A percentile compares a stretch with the other conserved stretches of the same genome.
These are phyloP conservation scores for Polyodon spathula DNA, from an alignment of 2,113 vertebrate genomes.

Conservation along the genomic window DNA sequence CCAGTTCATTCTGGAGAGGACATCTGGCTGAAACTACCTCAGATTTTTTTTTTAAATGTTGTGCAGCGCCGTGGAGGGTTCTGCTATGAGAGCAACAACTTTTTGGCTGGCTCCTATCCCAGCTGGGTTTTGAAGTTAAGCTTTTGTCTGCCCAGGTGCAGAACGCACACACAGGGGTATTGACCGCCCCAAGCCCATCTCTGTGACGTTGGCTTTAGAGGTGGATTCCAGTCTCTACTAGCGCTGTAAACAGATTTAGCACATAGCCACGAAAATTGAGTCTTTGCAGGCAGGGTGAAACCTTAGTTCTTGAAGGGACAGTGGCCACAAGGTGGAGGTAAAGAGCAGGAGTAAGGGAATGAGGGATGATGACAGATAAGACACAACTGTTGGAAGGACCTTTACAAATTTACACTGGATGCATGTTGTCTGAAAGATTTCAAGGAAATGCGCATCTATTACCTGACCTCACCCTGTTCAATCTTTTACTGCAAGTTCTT, in stretches of 20 bases:
- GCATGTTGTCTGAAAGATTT: conserved; percentile 46
- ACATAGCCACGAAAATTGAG: conserved; percentile 43
- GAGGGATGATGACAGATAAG: conserved; percentile 3
- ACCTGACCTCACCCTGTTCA: conserved; percentile 53
- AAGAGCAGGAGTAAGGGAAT: background rate
- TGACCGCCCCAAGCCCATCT: conserved; percentile 57
- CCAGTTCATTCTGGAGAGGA: conserved; percentile 48
- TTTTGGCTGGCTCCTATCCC: conserved; percentile 53
- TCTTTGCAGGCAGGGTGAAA: conserved; percentile 26
- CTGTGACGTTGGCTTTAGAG: conserved; percentile 52
- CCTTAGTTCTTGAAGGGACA: conserved; percentile 34
- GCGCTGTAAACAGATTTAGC: conserved; percentile 40
- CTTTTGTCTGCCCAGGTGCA: conserved; percentile 48
- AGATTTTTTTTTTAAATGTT: conserved; percentile 54
- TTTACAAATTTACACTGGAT: conserved; percentile 58
- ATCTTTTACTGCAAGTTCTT: conserved; percentile 57
- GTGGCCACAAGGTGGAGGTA: conserved; percentile 4
- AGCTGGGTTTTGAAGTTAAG: conserved; percentile 44
- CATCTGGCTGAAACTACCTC: conserved; percentile 26
- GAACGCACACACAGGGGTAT: conserved; percentile 18
- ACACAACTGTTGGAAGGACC: conserved; percentile 25
- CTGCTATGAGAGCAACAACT: conserved; percentile 61
- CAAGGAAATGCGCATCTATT: conserved; percentile 50
- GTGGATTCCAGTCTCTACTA: conserved; percentile 42
- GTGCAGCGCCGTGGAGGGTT: conserved; percentile 43